phyloP scores from a whole-genome alignment of 1,140 invertebrate genomes.

The Apis dorsata region DNA sequence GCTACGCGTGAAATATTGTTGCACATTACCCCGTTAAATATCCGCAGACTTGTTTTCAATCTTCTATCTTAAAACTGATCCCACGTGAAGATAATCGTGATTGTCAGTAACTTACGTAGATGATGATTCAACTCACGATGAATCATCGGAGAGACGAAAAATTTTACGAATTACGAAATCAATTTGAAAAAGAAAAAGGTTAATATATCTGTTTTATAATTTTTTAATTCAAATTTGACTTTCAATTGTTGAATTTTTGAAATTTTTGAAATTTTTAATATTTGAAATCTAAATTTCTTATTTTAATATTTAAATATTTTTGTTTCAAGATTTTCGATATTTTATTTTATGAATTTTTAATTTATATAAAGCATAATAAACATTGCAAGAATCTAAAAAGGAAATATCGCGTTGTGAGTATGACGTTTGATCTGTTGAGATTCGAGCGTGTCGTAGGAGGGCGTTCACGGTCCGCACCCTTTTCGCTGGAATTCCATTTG shows the following conservation, averaged over 20 bases:
- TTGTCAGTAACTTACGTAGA: background rate
- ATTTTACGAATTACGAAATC: background rate
- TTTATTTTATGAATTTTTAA: too few relatives aligned
- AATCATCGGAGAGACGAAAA: background rate
- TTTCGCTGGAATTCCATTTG: conserved; percentile 55
- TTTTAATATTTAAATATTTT: too few relatives aligned
- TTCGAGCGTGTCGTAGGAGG: conserved; percentile 40
- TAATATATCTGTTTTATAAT: too few relatives aligned
- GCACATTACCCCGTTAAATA: background rate
- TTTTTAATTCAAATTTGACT: background rate
- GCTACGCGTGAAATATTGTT: background rate
- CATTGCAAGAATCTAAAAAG: background rate
- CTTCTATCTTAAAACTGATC: background rate
- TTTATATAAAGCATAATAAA: background rate
- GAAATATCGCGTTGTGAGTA: background rate
- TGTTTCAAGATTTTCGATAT: too few relatives aligned
- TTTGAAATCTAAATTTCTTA: too few relatives aligned
- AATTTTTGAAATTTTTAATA: too few relatives aligned
- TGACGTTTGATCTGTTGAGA: conserved; percentile 13
- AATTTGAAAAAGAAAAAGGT: background rate
- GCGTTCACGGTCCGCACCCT: conserved; percentile 60
- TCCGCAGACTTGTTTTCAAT: background rate
- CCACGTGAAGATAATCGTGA: background rate
- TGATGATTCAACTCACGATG: background rate
- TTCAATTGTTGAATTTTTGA: background rate